A percentile compares a stretch with the other conserved stretches of the same genome.
Evolutionary conservation across 2,113 vertebrate species (phyloP).

Genomic region (Labeo rohita): DNA sequence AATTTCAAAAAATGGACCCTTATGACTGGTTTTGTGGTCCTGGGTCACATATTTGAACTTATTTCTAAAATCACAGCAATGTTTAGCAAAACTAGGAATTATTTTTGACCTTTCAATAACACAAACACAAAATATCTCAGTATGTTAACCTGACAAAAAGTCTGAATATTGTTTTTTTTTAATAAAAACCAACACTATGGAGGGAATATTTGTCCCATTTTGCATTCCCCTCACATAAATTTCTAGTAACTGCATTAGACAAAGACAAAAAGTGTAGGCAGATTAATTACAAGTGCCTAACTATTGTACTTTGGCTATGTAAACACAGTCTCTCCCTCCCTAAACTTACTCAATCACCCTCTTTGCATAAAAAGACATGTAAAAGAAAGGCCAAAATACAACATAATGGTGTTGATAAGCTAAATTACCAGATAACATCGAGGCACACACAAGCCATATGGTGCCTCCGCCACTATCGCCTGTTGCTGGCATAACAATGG

Average conservation of each 20-base stretch:
- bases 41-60: background rate
- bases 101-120: background rate
- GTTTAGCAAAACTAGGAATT: background rate
- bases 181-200: background rate
- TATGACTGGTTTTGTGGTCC: too few species aligned
- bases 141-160: background rate
- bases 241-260: background rate
- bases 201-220: background rate
- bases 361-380: conserved; percentile 48
- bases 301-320: conserved; percentile 11
- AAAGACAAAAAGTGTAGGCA: too few species aligned
- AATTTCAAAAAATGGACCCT: too few species aligned
- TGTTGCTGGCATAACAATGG: conserved; percentile 95
- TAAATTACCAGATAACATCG: conserved; percentile 86
- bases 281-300: conserved; percentile 3
- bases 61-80: background rate
- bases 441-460: conserved; percentile 96
- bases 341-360: background rate
- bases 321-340: background rate
- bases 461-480: conserved; percentile 88
- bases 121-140: background rate
- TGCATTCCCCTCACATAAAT: background rate
- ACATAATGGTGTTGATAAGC: conserved; percentile 85
- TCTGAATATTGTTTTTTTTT: background rate
- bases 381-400: conserved; percentile 75